These are phyloP conservation scores for Mechanitis mazaeus DNA, from an alignment of 2,888 invertebrate genomes.

Conservation along the genomic window DNA sequence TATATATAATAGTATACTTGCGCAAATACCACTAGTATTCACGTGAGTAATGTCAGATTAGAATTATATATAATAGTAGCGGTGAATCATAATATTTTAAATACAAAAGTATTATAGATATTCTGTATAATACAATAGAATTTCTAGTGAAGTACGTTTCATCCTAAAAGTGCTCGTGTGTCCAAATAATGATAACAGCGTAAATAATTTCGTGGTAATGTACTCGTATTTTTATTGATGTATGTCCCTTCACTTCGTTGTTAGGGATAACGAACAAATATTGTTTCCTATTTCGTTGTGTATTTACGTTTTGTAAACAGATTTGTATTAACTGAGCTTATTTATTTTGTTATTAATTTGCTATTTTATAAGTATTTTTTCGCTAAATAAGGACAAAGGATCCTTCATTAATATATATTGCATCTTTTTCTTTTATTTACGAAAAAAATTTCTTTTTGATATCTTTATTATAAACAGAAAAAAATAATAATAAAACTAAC, in stretches of 20 bases:
- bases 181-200: background rate
- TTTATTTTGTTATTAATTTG: conserved; percentile 54
- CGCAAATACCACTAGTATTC: too few relatives aligned
- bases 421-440: too few relatives aligned
- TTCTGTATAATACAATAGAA: too few relatives aligned
- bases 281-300: conserved; percentile 64
- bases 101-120: too few relatives aligned
- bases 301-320: conserved; percentile 56
- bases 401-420: background rate
- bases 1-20: too few relatives aligned
- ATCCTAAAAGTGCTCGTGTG: background rate
- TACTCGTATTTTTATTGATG: conserved; percentile 1
- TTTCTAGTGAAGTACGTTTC: background rate
- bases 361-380: conserved; percentile 36
- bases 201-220: background rate
- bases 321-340: conserved; percentile 61
- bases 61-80: too few relatives aligned
- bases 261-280: conserved; percentile 46
- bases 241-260: background rate
- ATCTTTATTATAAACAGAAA: too few relatives aligned
- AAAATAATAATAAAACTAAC: too few relatives aligned
- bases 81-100: too few relatives aligned
- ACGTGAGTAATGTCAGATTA: too few relatives aligned
- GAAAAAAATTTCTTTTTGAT: too few relatives aligned
- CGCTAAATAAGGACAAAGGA: background rate